Evolutionary conservation across 2,797 vertebrate genomes (phyloP).

Genomic region (Megaceryle alcyon): DNA sequence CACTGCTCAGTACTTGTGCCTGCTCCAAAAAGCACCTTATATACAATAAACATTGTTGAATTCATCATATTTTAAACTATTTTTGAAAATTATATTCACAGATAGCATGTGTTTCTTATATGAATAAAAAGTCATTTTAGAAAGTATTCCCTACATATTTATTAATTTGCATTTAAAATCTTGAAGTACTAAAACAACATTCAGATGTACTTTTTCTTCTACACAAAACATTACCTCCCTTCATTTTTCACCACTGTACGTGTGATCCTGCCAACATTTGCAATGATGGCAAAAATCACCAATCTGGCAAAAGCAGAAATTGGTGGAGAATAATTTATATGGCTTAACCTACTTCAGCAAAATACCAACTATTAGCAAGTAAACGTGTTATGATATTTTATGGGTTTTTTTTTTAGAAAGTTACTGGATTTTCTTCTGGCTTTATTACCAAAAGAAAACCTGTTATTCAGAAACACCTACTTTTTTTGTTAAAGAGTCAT

Average conservation of each 20-base stretch:
- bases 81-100: not conserved
- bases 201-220: not conserved
- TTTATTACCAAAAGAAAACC: not conserved
- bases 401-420: not conserved
- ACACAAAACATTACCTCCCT: not conserved
- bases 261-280: not conserved
- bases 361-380: not conserved
- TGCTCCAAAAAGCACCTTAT: not conserved
- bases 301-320: not conserved
- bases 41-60: not conserved
- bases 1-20: not conserved
- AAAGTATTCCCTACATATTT: not conserved
- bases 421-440: not conserved
- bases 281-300: not conserved
- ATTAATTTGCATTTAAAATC: not conserved
- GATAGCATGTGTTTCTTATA: not conserved
- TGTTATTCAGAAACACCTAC: slow-evolving; percentile 71
- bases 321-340: not conserved
- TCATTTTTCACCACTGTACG: not conserved
- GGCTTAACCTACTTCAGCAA: not conserved
- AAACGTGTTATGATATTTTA: not conserved
- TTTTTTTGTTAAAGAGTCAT: slow-evolving; percentile 98
- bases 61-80: not conserved
- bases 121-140: not conserved
- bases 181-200: not conserved